Conservation (phyloP, 2,888 invertebrate species). For the Zaprionus bogoriensis region DNA sequence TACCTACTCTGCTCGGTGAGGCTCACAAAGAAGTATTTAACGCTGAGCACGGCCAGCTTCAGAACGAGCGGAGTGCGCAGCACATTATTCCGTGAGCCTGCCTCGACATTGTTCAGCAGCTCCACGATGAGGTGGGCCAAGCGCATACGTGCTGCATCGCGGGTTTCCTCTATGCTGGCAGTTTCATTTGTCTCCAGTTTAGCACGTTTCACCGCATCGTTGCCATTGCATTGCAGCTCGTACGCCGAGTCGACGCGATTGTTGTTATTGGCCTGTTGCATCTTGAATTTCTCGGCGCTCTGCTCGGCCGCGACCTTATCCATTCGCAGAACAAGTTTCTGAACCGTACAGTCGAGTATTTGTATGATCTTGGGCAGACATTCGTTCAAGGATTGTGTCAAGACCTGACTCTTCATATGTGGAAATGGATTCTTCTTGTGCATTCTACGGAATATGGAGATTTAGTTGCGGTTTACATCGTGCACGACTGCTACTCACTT, state of each 20-base stretch:
- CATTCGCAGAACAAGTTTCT: constrained; percentile 71
- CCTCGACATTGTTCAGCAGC: constrained; percentile 87
- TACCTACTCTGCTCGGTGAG: constrained; percentile 86
- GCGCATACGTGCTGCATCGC: constrained; percentile 54
- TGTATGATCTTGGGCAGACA: constrained; percentile 81
- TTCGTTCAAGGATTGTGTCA: constrained; percentile 75
- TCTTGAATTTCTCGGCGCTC: constrained; percentile 46
- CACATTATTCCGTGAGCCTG: constrained; percentile 85
- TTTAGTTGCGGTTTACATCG: too few species aligned
- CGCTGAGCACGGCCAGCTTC: constrained; percentile 88
- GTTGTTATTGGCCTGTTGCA: constrained; percentile 53
- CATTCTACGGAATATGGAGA: constrained; percentile 58
- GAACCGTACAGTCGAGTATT: constrained; percentile 80
- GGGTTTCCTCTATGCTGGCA: constrained; percentile 33
- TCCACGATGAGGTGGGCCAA: constrained; percentile 85
- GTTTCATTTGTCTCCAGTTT: constrained; percentile 38
- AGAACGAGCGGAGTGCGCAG: constrained; percentile 85
- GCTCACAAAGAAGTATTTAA: constrained; percentile 90
- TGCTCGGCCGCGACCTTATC: constrained; percentile 61
- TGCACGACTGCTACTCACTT: too few species aligned
- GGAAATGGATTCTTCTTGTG: constrained; percentile 77
- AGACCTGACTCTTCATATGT: constrained; percentile 70
- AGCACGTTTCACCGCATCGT: constrained; percentile 36
- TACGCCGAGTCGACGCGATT: constrained; percentile 25
- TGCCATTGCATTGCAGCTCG: constrained; percentile 40